phyloP scores from a whole-genome alignment of 2,113 vertebrate species.

The Mobula birostris region DNA sequence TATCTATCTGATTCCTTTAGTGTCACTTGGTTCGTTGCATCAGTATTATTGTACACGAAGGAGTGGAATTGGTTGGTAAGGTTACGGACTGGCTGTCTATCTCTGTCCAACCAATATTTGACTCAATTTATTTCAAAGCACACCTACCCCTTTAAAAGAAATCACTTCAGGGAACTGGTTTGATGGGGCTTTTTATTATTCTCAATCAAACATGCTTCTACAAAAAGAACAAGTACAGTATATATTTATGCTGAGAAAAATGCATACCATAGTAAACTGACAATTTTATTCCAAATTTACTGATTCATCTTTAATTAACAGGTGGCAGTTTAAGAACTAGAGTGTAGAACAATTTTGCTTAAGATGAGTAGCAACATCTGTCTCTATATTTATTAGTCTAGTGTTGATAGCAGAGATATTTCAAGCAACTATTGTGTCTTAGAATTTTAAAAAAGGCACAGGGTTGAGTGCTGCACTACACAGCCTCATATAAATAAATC shows the following conservation, averaged over 20 bases:
- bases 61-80: not conserved
- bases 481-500: slow-evolving; percentile 28
- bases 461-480: not conserved
- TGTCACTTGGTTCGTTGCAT: not conserved
- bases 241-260: not conserved
- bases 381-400: slow-evolving; percentile 12
- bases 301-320: not conserved
- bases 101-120: not conserved
- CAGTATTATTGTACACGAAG: not conserved
- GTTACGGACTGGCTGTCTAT: not conserved
- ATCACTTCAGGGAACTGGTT: not conserved
- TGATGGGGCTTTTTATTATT: not conserved
- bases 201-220: not conserved
- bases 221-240: not conserved
- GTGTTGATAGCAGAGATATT: slow-evolving; percentile 6
- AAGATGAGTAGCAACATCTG: slow-evolving; percentile 8
- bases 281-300: slow-evolving; percentile 23
- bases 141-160: not conserved
- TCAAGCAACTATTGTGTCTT: not conserved
- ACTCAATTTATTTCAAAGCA: not conserved
- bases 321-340: not conserved
- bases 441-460: not conserved
- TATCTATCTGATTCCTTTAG: not conserved
- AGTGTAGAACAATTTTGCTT: not conserved
- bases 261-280: not conserved